Evolutionary conservation across 1,140 invertebrate genomes (phyloP).

Genomic region (Bombus impatiens): DNA sequence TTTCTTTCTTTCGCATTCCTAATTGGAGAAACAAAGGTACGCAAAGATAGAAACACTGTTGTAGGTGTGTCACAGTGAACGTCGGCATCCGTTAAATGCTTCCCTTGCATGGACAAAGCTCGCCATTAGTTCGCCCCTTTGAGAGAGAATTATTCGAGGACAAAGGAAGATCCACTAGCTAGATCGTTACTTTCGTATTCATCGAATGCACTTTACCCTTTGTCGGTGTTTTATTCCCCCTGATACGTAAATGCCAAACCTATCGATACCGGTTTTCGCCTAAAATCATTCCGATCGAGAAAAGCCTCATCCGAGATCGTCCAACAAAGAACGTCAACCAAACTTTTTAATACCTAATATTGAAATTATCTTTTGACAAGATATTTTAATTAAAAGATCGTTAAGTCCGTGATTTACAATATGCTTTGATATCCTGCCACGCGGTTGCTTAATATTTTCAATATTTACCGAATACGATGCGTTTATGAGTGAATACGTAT

Average conservation of each 20-base stretch:
- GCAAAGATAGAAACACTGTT: not conserved
- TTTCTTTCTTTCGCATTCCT: not conserved
- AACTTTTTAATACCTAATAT: not conserved
- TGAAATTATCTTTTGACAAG: not conserved
- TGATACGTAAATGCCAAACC: not conserved
- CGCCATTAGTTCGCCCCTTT: constrained; percentile 14
- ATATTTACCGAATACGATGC: no score
- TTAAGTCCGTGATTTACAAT: not conserved
- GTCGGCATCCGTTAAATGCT: constrained; percentile 1
- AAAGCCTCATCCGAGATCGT: not conserved
- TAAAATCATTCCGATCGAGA: constrained; percentile 2
- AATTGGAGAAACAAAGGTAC: constrained; percentile 3
- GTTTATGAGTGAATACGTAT: not conserved
- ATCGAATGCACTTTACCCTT: constrained; percentile 41
- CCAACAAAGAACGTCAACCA: not conserved
- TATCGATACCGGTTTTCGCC: not conserved
- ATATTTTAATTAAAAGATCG: not conserved
- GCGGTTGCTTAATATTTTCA: not conserved
- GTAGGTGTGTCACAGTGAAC: not conserved
- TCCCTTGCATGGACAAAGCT: constrained; percentile 20
- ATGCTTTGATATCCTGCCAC: not conserved
- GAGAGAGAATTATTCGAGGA: constrained; percentile 18
- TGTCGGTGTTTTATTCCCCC: constrained; percentile 8
- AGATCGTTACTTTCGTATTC: constrained; percentile 26
- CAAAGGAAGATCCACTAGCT: constrained; percentile 8